phyloP scores from a whole-genome alignment of 1,140 invertebrate species.

The Magallana ariakensis region DNA sequence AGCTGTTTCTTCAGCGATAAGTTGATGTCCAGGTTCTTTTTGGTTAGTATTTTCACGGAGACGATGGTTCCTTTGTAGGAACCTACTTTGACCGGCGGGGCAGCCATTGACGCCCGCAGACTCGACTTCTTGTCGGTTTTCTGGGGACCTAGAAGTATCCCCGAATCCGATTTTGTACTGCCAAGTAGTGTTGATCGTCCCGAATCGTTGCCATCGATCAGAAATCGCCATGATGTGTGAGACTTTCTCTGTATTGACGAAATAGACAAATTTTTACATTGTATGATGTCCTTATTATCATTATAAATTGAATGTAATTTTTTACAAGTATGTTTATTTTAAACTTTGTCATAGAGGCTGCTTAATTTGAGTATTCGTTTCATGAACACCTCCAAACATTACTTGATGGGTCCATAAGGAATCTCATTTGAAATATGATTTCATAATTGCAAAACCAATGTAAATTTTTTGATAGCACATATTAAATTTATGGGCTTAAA shows the following conservation, averaged over 20 bases:
- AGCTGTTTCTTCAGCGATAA: constrained; percentile 98
- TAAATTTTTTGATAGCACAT: too few relatives aligned
- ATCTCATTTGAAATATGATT: too few relatives aligned
- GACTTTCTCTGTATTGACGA: constrained; percentile 53
- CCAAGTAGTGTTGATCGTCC: constrained; percentile 60
- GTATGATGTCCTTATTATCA: too few relatives aligned
- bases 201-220: constrained; percentile 58
- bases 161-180: constrained; percentile 54
- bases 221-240: constrained; percentile 59
- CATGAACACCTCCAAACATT: too few relatives aligned
- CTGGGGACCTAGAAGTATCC: constrained; percentile 55
- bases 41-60: constrained; percentile 85
- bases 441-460: too few relatives aligned
- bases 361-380: too few relatives aligned
- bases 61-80: constrained; percentile 81
- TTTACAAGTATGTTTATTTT: too few relatives aligned
- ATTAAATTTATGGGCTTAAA: too few relatives aligned
- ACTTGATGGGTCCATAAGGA: too few relatives aligned
- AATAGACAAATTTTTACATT: not conserved
- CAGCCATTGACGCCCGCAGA: constrained; percentile 86
- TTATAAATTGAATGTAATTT: too few relatives aligned
- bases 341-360: too few relatives aligned
- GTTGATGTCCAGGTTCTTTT: constrained; percentile 92
- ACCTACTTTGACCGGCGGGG: constrained; percentile 80
- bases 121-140: constrained; percentile 45